Evolutionary conservation across 1,140 invertebrate genomes (phyloP), one percentile per base, ranked within the genome.

Genomic region (Pseudomyrmex flavicornis): DNA sequence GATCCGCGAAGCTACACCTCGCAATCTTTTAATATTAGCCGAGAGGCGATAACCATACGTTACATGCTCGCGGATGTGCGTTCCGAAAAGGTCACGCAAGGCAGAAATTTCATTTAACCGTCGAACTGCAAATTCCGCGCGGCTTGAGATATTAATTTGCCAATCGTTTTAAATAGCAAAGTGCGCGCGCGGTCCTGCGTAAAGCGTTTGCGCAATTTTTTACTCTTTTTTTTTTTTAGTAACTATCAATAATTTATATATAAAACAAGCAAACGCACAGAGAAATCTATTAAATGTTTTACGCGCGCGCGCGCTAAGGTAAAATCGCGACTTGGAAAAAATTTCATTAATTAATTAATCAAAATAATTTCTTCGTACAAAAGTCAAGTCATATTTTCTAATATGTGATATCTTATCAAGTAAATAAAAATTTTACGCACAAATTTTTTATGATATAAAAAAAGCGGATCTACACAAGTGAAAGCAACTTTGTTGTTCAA

Each of bases 1-100:
- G 69, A 46, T 15, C 44, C 59, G 58, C 3, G 17, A 66, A 10
- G 63, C 46, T 70, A 65, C 66, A 52, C 48, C 68, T 88, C 82
- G 50, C 73, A 63, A 84, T 82, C 76, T 77, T 68, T 79, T 80
- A 82, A 84, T 82, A 66, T 69, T 84, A 75, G 9, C 17, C 61
- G 68, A 86, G 68, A 82, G 48, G 13, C 82, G 73, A 73, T 88
- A 83, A 82, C 69, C 70, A 82, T 87, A 84, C 77, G 58, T 84
- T 88, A 35, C 35, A 77, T 46, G 70, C 52, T 84, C 82, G 59
- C 50, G 59, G 65, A 86, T 66, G 73, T 73, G 50, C 66, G 56
- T 62, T 58, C 66, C 15, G 82, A 65, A 87, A 88, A 88, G 85
- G 86, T 88, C 86, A 75, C 48, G 44, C 12, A 56, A 65, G 22